phyloP scores from a whole-genome alignment of 2,797 vertebrate species.

The Enteromius radiatus region DNA sequence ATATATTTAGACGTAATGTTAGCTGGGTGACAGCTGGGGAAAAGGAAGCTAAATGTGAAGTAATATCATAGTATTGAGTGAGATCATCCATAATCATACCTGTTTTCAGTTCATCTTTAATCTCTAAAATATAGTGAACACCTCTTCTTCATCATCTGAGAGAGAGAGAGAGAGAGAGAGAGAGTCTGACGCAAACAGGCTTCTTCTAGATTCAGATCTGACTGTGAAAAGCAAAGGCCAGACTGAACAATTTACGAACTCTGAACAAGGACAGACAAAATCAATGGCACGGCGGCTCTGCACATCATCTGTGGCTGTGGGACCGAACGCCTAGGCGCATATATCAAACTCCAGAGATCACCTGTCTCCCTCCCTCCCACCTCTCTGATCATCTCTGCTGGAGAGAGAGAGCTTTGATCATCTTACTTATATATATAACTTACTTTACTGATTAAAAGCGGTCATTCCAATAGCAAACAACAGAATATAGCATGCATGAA shows the following conservation, averaged over 20 bases:
- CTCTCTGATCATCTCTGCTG: not conserved
- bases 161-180: slow-evolving; percentile 28
- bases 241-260: slow-evolving; percentile 73
- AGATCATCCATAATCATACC: not conserved
- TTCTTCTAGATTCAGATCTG: slow-evolving; percentile 42
- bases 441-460: not conserved
- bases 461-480: not conserved
- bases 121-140: not conserved
- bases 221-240: slow-evolving; percentile 63
- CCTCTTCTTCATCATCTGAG: slow-evolving; percentile 2
- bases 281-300: slow-evolving; percentile 67
- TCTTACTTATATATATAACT: not conserved
- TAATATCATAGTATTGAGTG: not conserved
- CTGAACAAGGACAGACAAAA: slow-evolving; percentile 68
- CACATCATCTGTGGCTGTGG: slow-evolving; percentile 68
- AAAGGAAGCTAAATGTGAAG: not conserved
- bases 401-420: not conserved
- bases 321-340: slow-evolving; percentile 64
- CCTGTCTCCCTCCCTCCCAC: slow-evolving; percentile 64
- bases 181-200: slow-evolving; percentile 40
- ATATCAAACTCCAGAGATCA: slow-evolving; percentile 71
- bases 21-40: not conserved
- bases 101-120: not conserved
- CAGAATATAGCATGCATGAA: not conserved
- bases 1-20: not conserved